These are phyloP conservation scores for Branchellion lobata DNA, from an alignment of 2,888 invertebrate genomes.

Conservation along the genomic window DNA sequence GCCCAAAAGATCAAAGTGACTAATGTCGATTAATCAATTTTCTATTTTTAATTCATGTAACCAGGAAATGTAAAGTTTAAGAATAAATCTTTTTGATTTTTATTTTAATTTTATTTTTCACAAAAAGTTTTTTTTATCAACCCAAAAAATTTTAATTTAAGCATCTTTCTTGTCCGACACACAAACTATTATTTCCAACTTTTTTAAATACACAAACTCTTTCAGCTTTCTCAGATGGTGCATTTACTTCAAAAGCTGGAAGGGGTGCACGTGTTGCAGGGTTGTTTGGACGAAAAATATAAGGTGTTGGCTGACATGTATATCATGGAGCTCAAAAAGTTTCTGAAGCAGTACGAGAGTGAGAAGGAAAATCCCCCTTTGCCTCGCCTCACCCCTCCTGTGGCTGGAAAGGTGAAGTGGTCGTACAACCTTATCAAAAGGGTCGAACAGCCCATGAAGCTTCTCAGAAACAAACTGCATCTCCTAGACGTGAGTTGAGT, in stretches of 20 bases:
- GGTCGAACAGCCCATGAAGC: constrained; percentile 77
- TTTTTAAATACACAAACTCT: too few relatives aligned
- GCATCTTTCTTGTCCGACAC: too few relatives aligned
- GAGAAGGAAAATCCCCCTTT: constrained; percentile 85
- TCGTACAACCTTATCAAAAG: constrained; percentile 77
- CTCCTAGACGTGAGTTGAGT: constrained; percentile 56
- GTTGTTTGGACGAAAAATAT: constrained; percentile 63
- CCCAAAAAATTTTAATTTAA: too few relatives aligned
- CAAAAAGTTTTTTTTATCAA: too few relatives aligned
- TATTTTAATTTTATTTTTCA: too few relatives aligned
- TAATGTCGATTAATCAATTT: not conserved
- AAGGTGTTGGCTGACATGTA: constrained; percentile 61
- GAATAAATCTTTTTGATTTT: too few relatives aligned
- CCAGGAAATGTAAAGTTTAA: too few relatives aligned
- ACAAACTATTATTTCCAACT: too few relatives aligned
- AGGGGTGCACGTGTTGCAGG: constrained; percentile 58
- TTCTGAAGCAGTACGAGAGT: constrained; percentile 73
- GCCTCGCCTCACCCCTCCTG: constrained; percentile 83
- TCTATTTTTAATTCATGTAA: not conserved
- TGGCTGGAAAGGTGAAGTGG: constrained; percentile 79
- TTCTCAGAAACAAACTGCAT: constrained; percentile 60
- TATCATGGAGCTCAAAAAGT: constrained; percentile 82
- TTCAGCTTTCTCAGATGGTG: constrained; percentile 62
- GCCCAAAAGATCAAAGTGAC: constrained; percentile 57
- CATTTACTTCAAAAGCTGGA: constrained; percentile 61